A percentile compares a stretch with the other conserved stretches of the same genome.
These are phyloP conservation scores for Spongia lamella DNA, from an alignment of 37 sponge, comb jelly and placozoan genomes.

Conservation along the genomic window DNA sequence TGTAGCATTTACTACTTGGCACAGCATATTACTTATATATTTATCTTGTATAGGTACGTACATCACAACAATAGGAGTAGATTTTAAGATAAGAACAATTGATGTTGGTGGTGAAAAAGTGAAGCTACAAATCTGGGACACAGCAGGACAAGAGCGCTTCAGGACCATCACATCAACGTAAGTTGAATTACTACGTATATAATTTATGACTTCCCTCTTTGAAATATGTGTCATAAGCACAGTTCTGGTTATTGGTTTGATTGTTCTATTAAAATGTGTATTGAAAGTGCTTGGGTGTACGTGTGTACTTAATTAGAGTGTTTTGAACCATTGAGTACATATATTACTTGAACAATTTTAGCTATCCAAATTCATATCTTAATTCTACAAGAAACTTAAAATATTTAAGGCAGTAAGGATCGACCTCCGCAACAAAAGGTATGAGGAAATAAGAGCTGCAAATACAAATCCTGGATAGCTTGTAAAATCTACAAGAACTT, in stretches of 20 bases:
- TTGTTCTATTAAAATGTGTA: too few relatives aligned
- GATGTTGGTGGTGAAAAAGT: constrained; percentile 98
- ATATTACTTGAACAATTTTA: background rate
- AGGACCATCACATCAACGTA: constrained; percentile 95
- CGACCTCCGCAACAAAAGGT: too few relatives aligned
- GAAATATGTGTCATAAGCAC: too few relatives aligned
- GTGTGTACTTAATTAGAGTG: background rate
- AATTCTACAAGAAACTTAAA: too few relatives aligned
- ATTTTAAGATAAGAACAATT: constrained; percentile 98
- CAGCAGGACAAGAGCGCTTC: constrained; percentile 98
- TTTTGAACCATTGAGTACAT: background rate
- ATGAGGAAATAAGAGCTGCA: too few relatives aligned
- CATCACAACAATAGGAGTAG: constrained; percentile 99
- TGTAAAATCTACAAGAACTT: too few relatives aligned
- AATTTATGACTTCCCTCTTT: too few relatives aligned
- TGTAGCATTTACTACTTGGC: background rate
- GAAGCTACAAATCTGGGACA: constrained; percentile 99
- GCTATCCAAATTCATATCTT: constrained; percentile 1
- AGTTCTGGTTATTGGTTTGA: too few relatives aligned
- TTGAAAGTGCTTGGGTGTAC: too few relatives aligned
- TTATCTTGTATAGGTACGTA: constrained; percentile 78
- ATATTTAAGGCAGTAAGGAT: too few relatives aligned
- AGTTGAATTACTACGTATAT: background rate
- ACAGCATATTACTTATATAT: too few relatives aligned
- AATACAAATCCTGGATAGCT: too few relatives aligned